Base-by-base conservation (phyloP, 2,888 invertebrate genomes). In the Onchidella celtica region DNA sequence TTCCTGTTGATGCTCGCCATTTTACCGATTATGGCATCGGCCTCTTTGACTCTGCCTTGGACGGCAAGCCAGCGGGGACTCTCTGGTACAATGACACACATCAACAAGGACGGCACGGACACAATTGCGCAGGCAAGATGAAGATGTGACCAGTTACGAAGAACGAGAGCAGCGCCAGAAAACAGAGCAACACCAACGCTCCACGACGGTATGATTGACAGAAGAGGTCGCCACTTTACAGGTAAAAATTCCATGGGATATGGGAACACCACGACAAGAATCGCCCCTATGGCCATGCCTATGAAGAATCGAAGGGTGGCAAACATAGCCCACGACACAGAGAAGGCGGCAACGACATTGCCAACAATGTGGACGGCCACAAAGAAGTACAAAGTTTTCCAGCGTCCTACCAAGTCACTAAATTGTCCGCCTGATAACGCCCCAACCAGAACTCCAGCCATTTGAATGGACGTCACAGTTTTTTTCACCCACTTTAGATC, bases 281-380 rank as follows among this genome's bases (percentile, higher is more conserved):
- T 55, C 1, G 47, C 82, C 17, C 81, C 73, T 0, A 84, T 34
- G 79, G 82, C 17, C 79, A 77, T 34, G 82, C 83, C 84, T n/a
- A 36, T 79, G n/a, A 55, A 76, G 29, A 66, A 77, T 38, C 74
- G 69, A 11, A 61, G n/a, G 4, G 74, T 84, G 3, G 87, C 86
- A 61, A 88, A 89, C 86, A 89, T 87, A 72, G 85, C 80, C 89
- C 89, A 89, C 75, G 77, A 83, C 17, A 81, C 69, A 4, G 88
- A 85, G 77, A 88, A 87, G 21, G 86, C 87, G 0, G 85, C 84
- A 1, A 82, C 73, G 4, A 86, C 40, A 55, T 87, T 87, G 47
- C 86, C 82, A 3, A 84, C 61, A 0, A 81, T 40, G 36, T 86
- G 79, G 1, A 85, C 76, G 1, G 83, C 32, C 0, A 85, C 34